A percentile compares a stretch with the other conserved stretches of the same genome.
These are phyloP conservation scores for Microctonus aethiopoides DNA, from an alignment of 2,888 invertebrate species.

Conservation along the genomic window DNA sequence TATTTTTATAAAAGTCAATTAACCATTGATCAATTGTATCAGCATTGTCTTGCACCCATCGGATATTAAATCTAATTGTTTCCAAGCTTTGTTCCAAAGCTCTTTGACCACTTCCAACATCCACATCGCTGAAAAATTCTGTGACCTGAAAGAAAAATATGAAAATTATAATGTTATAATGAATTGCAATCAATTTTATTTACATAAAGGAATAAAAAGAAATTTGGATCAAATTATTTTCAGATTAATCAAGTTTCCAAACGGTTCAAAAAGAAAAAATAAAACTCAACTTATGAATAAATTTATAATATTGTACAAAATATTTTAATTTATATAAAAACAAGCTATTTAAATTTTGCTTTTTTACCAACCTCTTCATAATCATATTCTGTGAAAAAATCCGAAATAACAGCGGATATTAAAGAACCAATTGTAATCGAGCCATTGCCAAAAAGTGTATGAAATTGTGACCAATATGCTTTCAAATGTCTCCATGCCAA, in stretches of 20 bases:
- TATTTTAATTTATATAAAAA: no score
- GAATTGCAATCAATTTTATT: constrained; percentile 31
- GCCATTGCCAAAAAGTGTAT: constrained; percentile 74
- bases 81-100: constrained; percentile 82
- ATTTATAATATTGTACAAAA: no score
- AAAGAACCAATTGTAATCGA: constrained; percentile 74
- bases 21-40: constrained; percentile 71
- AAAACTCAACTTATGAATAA: no score
- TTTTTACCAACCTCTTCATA: constrained; percentile 73
- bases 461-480: constrained; percentile 76
- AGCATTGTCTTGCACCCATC: constrained; percentile 78
- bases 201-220: constrained; percentile 16
- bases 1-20: constrained; percentile 55
- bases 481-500: constrained; percentile 80
- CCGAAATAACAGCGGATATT: constrained; percentile 74
- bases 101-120: constrained; percentile 71
- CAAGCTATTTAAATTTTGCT: no score
- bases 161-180: no score
- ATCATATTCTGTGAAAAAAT: constrained; percentile 80
- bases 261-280: no score
- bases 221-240: no score
- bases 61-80: constrained; percentile 82
- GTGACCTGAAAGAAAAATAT: constrained; percentile 69
- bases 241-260: no score
- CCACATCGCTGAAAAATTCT: constrained; percentile 70